phyloP scores from a whole-genome alignment of 2,113 vertebrate species.

The Tympanuchus pallidicinctus region DNA sequence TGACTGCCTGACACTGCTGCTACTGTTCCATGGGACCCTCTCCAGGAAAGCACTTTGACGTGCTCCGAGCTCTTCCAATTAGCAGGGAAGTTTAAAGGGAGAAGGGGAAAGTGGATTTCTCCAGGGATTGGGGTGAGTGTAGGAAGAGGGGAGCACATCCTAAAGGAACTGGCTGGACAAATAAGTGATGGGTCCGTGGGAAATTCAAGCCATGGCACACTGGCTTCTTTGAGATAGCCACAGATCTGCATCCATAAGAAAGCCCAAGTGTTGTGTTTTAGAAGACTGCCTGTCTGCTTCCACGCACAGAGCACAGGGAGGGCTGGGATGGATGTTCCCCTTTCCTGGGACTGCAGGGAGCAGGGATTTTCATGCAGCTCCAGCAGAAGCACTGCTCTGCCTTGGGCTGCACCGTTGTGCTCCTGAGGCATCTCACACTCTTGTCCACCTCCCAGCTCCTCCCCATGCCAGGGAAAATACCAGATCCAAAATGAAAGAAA shows the following conservation, averaged over 20 bases:
- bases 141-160: background rate
- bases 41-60: background rate
- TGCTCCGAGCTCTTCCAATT: background rate
- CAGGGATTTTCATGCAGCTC: constrained; percentile 1
- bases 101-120: background rate
- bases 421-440: constrained; percentile 7
- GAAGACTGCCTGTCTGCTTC: background rate
- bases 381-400: background rate
- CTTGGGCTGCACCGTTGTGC: background rate
- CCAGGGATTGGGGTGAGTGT: background rate
- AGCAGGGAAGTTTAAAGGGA: background rate
- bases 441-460: background rate
- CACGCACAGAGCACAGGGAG: background rate
- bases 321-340: background rate
- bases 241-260: background rate
- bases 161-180: background rate
- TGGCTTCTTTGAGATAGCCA: background rate
- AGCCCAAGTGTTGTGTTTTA: background rate
- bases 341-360: background rate
- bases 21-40: background rate
- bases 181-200: background rate
- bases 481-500: background rate
- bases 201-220: background rate
- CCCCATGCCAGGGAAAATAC: constrained; percentile 21
- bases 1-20: background rate